Base-by-base conservation (phyloP, 2,113 vertebrate genomes). In the Ursus arctos region DNA sequence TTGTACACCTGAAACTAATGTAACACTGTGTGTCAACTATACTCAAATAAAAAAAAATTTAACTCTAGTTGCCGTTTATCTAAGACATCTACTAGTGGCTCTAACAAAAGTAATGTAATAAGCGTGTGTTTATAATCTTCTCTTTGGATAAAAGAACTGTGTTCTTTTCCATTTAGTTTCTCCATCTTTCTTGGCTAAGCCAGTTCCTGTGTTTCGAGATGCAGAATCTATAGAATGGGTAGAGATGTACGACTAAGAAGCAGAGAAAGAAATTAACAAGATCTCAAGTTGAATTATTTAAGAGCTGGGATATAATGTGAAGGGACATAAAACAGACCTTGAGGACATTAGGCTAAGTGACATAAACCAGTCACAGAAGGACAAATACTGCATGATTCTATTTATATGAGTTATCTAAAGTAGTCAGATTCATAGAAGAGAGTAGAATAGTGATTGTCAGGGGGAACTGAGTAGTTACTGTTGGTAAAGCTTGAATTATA, bases 81-180 rank as follows among this genome's bases (percentile, higher is more conserved):
- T 55, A 47, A 81, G 71, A 53, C 11, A n/a, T 49, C 26, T 92
- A 10, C 63, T 47, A 51, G 28, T 81, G n/a, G 40, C 47, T 85
- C 65, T 81, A 51, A 89, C 47, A 74, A 93, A 93, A 63, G 3
- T 79, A 40, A 55, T 71, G 69, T 28, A 77, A 21, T 80, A 88
- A 57, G 61, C 72, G 1, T 36, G 22, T 33, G 9, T 92, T 94
- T 84, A 84, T 84, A 79, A 72, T 91, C 28, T 63, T 47, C 59
- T 79, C 47, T 95, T 93, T 80, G 15, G 18, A 65, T 69, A 92
- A 69, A 77, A 36, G 22, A 74, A 80, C 36, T 80, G 13, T 84
- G 16, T 92, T 83, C 47, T 85, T 92, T 59, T 69, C 88, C 49
- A 92, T 40, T 92, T 85, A n/a, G 55, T 53, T 92, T 94, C 49